Evolutionary conservation across 2,888 invertebrate species (phyloP).

Genomic region (Aphidius colemani): DNA sequence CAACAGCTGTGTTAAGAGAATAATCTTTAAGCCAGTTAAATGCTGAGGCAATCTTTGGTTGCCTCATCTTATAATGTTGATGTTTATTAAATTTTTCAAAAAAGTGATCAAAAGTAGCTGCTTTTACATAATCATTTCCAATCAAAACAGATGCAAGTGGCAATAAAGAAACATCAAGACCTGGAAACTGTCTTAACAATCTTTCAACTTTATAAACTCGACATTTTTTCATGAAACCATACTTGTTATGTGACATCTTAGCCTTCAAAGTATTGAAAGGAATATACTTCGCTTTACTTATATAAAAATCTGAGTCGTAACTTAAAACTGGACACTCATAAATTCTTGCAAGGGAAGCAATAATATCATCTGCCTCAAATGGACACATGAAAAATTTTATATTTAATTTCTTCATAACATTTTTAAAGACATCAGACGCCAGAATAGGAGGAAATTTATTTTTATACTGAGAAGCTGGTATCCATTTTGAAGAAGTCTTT

Average conservation of each 20-base stretch:
- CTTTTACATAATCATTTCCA: conserved; percentile 87
- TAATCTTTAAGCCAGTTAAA: conserved; percentile 79
- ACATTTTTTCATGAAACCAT: conserved; percentile 65
- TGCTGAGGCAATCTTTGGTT: conserved; percentile 53
- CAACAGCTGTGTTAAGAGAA: conserved; percentile 71
- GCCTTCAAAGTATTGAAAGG: conserved; percentile 73
- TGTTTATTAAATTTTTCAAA: conserved; percentile 62
- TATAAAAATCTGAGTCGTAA: conserved; percentile 93
- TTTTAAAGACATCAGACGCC: conserved; percentile 72
- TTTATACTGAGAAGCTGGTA: conserved; percentile 65
- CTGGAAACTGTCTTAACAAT: conserved; percentile 70
- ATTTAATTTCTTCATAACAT: conserved; percentile 69
- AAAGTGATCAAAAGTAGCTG: conserved; percentile 71
- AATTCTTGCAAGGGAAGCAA: conserved; percentile 79
- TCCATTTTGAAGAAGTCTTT: conserved; percentile 60
- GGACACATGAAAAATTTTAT: conserved; percentile 75
- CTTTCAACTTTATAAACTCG: conserved; percentile 75
- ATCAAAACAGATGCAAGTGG: conserved; percentile 82
- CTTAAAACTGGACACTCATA: conserved; percentile 86
- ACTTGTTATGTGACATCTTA: conserved; percentile 48
- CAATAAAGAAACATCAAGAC: conserved; percentile 70
- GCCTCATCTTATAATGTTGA: too few species aligned
- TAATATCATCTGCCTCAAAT: conserved; percentile 89
- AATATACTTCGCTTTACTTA: conserved; percentile 83
- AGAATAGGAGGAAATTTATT: conserved; percentile 75